Base-by-base conservation (phyloP, 2,888 invertebrate genomes). In the Belgica antarctica region DNA sequence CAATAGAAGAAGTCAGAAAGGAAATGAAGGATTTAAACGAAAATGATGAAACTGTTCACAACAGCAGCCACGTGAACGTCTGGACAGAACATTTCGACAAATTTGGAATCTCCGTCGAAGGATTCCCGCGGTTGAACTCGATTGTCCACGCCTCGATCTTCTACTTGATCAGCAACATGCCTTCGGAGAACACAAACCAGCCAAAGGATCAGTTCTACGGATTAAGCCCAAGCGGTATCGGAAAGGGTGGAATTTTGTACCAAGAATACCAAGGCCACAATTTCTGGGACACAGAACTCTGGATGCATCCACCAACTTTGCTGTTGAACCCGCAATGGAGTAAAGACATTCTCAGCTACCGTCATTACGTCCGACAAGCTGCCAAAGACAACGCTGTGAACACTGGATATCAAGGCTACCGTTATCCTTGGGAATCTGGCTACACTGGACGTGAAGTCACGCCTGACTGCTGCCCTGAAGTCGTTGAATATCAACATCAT, bases 231-330 rank as follows among this genome's bases (percentile, higher is more conserved):
- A 82, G 83, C 0, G 85, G 86, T 0, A 75, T 86, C 10, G 84
- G 84, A 0, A 81, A 84, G 70, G 83, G 83, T 10, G 74, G 73
- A 27, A 77, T 76, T 4, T 74, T 77, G 70, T 73, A 77, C 5
- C 75, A 75, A 12, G 81, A 80, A 71, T 81, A 81, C 71, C 71
- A 80, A 81, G 86, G 86, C 12, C 86, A 86, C 74, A 85, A 83
- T 73, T 85, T 86, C 75, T 86, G 86, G 86, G 86, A 86, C 72
- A 85, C 85, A 0, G 86, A 86, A 76, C 83, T 83, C 57, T 86
- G 86, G 86, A 86, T 86, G 83, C 81, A 83, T 65, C 86, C 86
- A 0, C 77, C 81, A 0, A 82, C 84, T 3, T 77, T 84, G 8
- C 77, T 85, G 25, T 75, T 86, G 4, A 81, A 83, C 57, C 82